Conservation (phyloP, 2,797 vertebrate species). For the Pseudochromis fuscus region DNA sequence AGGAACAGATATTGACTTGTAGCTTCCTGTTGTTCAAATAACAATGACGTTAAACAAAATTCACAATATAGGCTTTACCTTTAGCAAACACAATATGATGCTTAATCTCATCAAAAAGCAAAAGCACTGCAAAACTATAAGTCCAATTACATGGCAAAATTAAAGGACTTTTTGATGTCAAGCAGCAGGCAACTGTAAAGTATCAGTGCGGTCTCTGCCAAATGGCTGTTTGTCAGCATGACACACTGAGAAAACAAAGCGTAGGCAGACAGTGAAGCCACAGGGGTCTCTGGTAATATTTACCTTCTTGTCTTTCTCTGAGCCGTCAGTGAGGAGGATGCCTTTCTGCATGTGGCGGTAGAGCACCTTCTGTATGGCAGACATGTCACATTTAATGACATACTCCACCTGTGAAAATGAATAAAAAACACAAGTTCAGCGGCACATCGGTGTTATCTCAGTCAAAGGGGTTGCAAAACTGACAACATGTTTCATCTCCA, state of each 20-base stretch:
- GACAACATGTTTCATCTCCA: too few species aligned
- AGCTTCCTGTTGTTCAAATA: too few species aligned
- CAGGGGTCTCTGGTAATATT: fast-evolving
- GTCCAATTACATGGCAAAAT: not conserved
- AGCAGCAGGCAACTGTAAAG: not conserved
- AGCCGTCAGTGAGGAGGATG: slow-evolving; percentile 97
- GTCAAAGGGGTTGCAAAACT: not conserved
- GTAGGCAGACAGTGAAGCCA: not conserved
- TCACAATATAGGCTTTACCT: not conserved
- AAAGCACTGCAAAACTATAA: not conserved
- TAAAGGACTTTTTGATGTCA: not conserved
- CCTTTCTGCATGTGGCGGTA: slow-evolving; percentile 99
- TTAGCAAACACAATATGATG: not conserved
- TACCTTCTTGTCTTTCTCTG: slow-evolving; percentile 99
- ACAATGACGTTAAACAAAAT: too few species aligned
- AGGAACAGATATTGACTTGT: too few species aligned
- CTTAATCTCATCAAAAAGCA: not conserved
- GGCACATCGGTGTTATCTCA: not conserved
- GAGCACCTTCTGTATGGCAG: slow-evolving; percentile 96
- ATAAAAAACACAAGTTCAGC: not conserved
- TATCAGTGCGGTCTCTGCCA: too few species aligned
- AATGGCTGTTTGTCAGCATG: not conserved
- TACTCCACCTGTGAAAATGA: slow-evolving; percentile 92
- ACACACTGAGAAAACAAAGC: not conserved
- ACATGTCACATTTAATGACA: slow-evolving; percentile 99